Evolutionary conservation across 1,140 invertebrate species (phyloP), one percentile per base, ranked within the genome.

Genomic region (Rhynchophorus ferrugineus): DNA sequence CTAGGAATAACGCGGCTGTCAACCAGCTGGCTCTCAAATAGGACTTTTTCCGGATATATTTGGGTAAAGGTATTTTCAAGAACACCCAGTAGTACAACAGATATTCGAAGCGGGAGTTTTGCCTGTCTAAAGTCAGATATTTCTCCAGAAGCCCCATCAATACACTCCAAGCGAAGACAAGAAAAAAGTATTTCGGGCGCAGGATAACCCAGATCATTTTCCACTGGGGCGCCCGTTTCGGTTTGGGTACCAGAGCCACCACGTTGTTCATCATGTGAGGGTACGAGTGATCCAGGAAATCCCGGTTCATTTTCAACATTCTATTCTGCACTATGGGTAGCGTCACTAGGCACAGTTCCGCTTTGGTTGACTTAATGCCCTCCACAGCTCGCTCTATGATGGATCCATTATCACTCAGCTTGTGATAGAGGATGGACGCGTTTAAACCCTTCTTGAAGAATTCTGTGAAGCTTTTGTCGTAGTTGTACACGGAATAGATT

Each of bases 251-350:
- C 13, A 38, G 17, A 38, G 37, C 37, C 5, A 38, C 37, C 5
- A 38, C 18, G 13, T 38, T 38, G 37, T 38, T 38, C 13, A 38
- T 19, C 37, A 38, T 38, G 13, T 38, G 37, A 14, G 37, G 37
- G 13, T 38, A 38, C 5, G 37, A 38, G 37, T 29, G 24, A 5
- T 29, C 5, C 5, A 29, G 11, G 5, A 29, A 29, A 11, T 5
- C 11, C 11, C 11, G 24, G 24, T 29, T 6, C 11, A 6, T 29
- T 6, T 29, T 5, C 5, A 6, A 5, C 24, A 29, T 5, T 5
- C 11, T 29, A 11, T 29, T 29, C 5, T 29, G 5, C 11, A 6
- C 24, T 5, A 29, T 11, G 11, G 24, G 24, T 29, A 29, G 11
- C 5, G 24, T 29, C 24, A 29, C 5, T 6, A 29, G 24, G 11